phyloP scores from a whole-genome alignment of 2,797 vertebrate species.

The Onychomys torridus region DNA sequence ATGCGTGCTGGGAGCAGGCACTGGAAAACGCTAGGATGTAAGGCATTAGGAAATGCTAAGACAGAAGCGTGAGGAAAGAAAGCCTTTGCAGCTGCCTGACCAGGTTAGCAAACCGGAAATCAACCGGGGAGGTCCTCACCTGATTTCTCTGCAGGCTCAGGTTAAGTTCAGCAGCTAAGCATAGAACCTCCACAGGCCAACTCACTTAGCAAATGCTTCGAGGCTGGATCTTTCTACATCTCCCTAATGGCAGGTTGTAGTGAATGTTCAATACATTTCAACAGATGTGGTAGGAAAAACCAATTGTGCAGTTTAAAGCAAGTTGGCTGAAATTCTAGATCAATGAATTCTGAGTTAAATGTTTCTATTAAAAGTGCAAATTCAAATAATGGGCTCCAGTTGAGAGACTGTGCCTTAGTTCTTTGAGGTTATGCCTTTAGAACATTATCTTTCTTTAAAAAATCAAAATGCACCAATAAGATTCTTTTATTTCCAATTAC shows the following conservation, averaged over 20 bases:
- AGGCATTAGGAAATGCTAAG: background rate
- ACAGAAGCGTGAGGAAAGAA: background rate
- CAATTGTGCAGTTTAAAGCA: slow-evolving; percentile 39
- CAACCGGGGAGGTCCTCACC: background rate
- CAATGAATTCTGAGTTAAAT: slow-evolving; percentile 27
- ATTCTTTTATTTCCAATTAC: slow-evolving; percentile 44
- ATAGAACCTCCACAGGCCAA: background rate
- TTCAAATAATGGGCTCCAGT: slow-evolving; percentile 50
- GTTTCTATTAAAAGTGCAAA: slow-evolving; percentile 51
- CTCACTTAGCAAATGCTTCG: background rate
- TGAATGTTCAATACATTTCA: slow-evolving; percentile 55
- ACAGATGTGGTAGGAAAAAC: slow-evolving; percentile 46
- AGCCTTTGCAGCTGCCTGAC: background rate
- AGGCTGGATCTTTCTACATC: background rate
- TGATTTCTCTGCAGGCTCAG: background rate
- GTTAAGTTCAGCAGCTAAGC: background rate
- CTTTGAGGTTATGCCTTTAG: slow-evolving; percentile 39
- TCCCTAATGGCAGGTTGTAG: slow-evolving; percentile 57
- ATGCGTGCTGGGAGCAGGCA: background rate
- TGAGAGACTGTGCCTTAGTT: slow-evolving; percentile 19
- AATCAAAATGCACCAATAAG: slow-evolving; percentile 18
- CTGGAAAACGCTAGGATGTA: background rate
- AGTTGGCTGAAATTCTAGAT: slow-evolving; percentile 57
- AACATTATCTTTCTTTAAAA: slow-evolving; percentile 57
- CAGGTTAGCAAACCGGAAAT: background rate